Evolutionary conservation across 2,888 invertebrate genomes (phyloP).

Genomic region (Philopedon plagiatum): DNA sequence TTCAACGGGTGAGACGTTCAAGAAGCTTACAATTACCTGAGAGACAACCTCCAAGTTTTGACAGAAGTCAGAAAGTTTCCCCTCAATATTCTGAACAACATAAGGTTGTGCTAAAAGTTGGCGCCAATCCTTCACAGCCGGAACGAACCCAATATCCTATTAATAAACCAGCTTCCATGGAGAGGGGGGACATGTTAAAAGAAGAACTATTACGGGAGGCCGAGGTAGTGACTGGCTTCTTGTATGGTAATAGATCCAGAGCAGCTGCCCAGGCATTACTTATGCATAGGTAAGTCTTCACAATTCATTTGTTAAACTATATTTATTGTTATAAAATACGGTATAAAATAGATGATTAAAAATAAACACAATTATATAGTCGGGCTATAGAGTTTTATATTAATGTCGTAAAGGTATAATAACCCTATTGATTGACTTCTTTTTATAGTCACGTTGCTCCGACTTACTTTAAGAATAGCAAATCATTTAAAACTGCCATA

Average conservation of each 20-base stretch:
- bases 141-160: slow-evolving; percentile 49
- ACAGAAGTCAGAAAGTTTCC: slow-evolving; percentile 59
- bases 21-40: slow-evolving; percentile 78
- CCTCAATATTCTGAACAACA: slow-evolving; percentile 64
- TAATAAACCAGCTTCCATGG: slow-evolving; percentile 35
- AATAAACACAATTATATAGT: too few relatives aligned
- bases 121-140: slow-evolving; percentile 46
- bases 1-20: slow-evolving; percentile 69
- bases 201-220: slow-evolving; percentile 72
- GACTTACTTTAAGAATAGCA: too few relatives aligned
- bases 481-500: too few relatives aligned
- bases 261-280: slow-evolving; percentile 71
- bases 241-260: slow-evolving; percentile 72
- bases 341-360: too few relatives aligned
- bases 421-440: too few relatives aligned
- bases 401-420: too few relatives aligned
- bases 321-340: too few relatives aligned
- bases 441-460: too few relatives aligned
- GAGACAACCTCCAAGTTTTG: slow-evolving; percentile 60
- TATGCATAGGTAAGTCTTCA: slow-evolving; percentile 57
- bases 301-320: too few relatives aligned
- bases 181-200: slow-evolving; percentile 59
- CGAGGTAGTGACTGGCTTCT: slow-evolving; percentile 72
- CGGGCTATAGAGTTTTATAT: too few relatives aligned
- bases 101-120: slow-evolving; percentile 66